Conservation (phyloP, 2,888 invertebrate genomes). For the Pherbina coryleti region DNA sequence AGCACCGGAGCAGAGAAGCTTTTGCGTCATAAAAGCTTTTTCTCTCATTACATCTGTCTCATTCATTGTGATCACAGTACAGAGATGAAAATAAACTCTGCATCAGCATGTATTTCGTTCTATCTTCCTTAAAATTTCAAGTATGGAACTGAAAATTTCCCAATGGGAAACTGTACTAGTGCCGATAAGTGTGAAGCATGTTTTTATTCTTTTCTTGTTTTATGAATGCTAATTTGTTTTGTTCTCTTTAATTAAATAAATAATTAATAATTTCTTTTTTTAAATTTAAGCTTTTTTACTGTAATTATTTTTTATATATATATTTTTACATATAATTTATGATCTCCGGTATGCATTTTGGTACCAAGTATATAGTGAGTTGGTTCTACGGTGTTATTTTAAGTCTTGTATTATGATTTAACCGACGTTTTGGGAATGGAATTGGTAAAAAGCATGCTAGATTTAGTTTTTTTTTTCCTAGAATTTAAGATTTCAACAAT, state of each 20-base stretch:
- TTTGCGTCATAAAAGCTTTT: slow-evolving; percentile 24
- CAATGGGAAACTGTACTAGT: slow-evolving; percentile 5
- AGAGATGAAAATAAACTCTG: slow-evolving; percentile 45
- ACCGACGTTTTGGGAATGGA: slow-evolving; percentile 28
- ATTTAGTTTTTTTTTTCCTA: slow-evolving; percentile 26
- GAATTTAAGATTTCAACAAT: too few species aligned
- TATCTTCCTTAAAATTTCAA: slow-evolving; percentile 33
- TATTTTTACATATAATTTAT: neutral
- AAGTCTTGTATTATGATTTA: neutral
- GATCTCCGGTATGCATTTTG: neutral
- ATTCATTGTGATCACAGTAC: slow-evolving; percentile 20
- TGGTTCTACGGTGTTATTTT: neutral
- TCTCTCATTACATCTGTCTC: neutral
- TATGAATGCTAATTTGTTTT: neutral
- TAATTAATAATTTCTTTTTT: too few species aligned
- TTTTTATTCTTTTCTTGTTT: neutral
- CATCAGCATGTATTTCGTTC: slow-evolving; percentile 49
- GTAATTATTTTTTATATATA: neutral
- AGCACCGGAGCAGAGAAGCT: slow-evolving; percentile 28
- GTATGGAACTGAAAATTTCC: neutral
- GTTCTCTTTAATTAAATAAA: neutral
- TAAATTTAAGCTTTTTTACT: neutral
- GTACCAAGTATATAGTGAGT: neutral
- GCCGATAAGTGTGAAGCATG: slow-evolving; percentile 20
- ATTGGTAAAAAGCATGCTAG: slow-evolving; percentile 43